Evolutionary conservation across 1,140 invertebrate species (phyloP).

Genomic region (Zaprionus lachaisei): DNA sequence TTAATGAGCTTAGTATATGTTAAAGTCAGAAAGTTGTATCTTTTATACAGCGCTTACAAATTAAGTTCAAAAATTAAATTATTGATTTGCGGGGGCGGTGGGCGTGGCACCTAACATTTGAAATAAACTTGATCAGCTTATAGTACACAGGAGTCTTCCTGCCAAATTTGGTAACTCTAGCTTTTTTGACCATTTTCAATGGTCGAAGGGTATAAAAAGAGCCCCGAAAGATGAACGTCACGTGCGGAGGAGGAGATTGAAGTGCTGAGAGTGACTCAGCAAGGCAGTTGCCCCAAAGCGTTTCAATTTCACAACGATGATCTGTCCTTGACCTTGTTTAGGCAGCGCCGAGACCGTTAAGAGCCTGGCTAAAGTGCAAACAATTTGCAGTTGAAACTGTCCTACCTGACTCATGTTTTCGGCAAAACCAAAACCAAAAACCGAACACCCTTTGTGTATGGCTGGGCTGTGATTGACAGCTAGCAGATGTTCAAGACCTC

Average conservation of each 20-base stretch:
- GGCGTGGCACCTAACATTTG: too few relatives aligned
- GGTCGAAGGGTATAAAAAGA: background rate
- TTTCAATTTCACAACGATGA: constrained; percentile 10
- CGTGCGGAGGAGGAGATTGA: constrained; percentile 20
- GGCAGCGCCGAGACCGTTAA: constrained; percentile 60
- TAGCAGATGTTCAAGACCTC: constrained; percentile 58
- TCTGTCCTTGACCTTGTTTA: constrained; percentile 75
- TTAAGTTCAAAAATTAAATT: too few relatives aligned
- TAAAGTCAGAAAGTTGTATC: too few relatives aligned
- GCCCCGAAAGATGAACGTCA: constrained; percentile 24
- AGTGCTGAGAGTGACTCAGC: constrained; percentile 29
- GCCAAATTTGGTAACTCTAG: too few relatives aligned
- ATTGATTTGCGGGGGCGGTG: too few relatives aligned
- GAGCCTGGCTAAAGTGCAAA: constrained; percentile 22
- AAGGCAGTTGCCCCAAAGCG: constrained; percentile 34
- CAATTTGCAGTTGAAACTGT: constrained; percentile 24
- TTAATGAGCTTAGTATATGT: too few relatives aligned
- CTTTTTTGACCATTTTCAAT: too few relatives aligned
- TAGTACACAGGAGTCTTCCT: too few relatives aligned
- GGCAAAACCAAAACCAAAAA: constrained; percentile 10
- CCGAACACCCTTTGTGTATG: background rate
- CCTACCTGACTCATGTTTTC: constrained; percentile 62
- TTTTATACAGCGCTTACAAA: too few relatives aligned
- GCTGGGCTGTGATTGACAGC: constrained; percentile 37
- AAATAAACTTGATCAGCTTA: too few relatives aligned